Evolutionary conservation across 2,797 vertebrate genomes (phyloP).

Genomic region (Distichodus sexfasciatus): DNA sequence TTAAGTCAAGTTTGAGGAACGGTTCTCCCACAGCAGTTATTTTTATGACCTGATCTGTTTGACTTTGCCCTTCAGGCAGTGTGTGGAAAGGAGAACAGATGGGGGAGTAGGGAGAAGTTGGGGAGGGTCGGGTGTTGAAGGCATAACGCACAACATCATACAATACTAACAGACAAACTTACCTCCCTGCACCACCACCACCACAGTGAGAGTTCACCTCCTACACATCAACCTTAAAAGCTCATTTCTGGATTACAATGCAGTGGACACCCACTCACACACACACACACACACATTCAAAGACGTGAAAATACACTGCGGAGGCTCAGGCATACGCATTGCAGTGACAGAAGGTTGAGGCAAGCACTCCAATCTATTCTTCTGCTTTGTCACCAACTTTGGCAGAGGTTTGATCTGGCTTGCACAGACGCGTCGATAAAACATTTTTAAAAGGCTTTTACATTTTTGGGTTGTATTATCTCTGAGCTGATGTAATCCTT

Average conservation of each 20-base stretch:
- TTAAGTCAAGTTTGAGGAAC: too few species aligned
- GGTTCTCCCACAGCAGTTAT: not conserved
- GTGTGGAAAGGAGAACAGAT: too few species aligned
- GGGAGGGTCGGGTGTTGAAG: not conserved
- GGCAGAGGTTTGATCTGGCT: constrained; percentile 35
- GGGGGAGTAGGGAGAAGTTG: not conserved
- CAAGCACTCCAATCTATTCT: constrained; percentile 32
- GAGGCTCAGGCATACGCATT: constrained; percentile 36
- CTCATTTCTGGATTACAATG: constrained; percentile 33
- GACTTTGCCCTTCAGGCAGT: too few species aligned
- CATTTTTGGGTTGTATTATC: constrained; percentile 27
- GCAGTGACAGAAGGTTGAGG: constrained; percentile 42
- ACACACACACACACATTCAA: constrained; percentile 16
- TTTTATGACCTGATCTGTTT: constrained; percentile 2
- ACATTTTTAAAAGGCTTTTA: constrained; percentile 17
- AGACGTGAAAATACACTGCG: constrained; percentile 20
- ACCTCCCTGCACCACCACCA: constrained; percentile 23
- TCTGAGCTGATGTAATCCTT: constrained; percentile 27
- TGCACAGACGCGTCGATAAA: constrained; percentile 15
- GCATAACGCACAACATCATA: constrained; percentile 27
- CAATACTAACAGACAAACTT: constrained; percentile 28
- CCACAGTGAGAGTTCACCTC: constrained; percentile 23
- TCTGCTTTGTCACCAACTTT: constrained; percentile 36
- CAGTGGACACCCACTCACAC: constrained; percentile 33
- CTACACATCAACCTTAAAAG: constrained; percentile 39